A percentile compares a stretch with the other conserved stretches of the same genome.
Conservation (phyloP, 2,113 vertebrate species). For the Ginglymostoma cirratum region DNA sequence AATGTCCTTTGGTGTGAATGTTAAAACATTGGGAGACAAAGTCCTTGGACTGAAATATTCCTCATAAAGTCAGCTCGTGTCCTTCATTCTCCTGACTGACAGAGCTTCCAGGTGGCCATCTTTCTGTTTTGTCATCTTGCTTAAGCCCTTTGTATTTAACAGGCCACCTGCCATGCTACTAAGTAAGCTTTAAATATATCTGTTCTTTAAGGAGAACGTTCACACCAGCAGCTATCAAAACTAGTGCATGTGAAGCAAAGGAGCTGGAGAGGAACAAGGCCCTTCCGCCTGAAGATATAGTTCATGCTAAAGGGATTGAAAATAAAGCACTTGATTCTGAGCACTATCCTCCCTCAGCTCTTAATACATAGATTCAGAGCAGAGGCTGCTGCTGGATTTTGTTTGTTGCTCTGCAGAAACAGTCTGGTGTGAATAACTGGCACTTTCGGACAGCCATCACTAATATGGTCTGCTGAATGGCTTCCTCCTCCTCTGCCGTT, state of each 20-base stretch:
- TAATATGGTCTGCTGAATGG: not conserved
- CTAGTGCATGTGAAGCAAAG: not conserved
- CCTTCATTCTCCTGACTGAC: not conserved
- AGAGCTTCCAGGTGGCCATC: not conserved
- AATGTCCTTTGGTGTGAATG: not conserved
- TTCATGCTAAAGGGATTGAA: not conserved
- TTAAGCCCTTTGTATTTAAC: not conserved
- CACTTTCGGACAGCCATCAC: not conserved
- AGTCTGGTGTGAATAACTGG: not conserved
- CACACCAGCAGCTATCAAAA: not conserved
- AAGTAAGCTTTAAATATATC: not conserved
- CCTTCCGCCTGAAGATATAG: not conserved
- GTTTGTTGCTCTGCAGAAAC: not conserved
- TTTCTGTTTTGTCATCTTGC: not conserved
- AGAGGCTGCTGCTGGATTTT: too few relatives aligned
- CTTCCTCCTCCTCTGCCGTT: not conserved
- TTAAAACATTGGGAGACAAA: too few relatives aligned
- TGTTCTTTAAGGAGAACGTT: not conserved
- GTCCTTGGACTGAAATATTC: not conserved
- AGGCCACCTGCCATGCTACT: not conserved
- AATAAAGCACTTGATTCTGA: not conserved
- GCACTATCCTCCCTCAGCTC: not conserved
- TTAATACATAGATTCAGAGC: not conserved
- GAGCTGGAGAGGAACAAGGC: not conserved
- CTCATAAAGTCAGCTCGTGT: not conserved